Percentiles rank a stretch among this genome's conserved stretches.
Evolutionary conservation across 1,140 invertebrate species (phyloP).

Genomic region (Cardiocondyla obscurior): DNA sequence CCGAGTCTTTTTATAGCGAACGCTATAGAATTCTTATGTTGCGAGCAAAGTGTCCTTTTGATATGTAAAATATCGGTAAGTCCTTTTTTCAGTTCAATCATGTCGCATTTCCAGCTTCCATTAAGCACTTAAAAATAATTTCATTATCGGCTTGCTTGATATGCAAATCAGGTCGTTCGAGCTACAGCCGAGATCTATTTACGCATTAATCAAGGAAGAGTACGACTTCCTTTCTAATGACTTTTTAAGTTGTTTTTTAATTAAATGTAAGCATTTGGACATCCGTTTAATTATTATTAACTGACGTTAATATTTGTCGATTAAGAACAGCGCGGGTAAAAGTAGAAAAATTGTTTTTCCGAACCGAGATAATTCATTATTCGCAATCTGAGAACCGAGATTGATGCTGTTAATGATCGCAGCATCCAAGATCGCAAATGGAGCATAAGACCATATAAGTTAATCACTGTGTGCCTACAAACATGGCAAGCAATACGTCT

Average conservation of each 20-base stretch:
- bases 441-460: conserved; percentile 69
- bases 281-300: not conserved
- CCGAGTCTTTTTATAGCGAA: conserved; percentile 24
- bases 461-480: conserved; percentile 62
- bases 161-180: conserved; percentile 69
- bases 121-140: conserved; percentile 80
- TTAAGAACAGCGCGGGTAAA: too few relatives aligned
- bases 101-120: conserved; percentile 78
- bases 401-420: conserved; percentile 58
- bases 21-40: conserved; percentile 41
- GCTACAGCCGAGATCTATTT: not conserved
- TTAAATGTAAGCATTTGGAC: not conserved
- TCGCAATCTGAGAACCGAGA: not conserved
- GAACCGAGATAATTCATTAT: conserved; percentile 58
- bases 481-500: conserved; percentile 40
- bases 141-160: conserved; percentile 73
- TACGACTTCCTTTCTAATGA: not conserved
- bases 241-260: not conserved
- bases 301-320: not conserved
- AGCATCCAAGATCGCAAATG: conserved; percentile 69
- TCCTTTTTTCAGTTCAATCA: conserved; percentile 69
- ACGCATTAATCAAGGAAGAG: not conserved
- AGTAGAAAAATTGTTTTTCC: conserved; percentile 63
- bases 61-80: conserved; percentile 75
- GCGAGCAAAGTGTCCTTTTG: conserved; percentile 69